Conservation (phyloP, 2,888 invertebrate genomes). For the Emmelina monodactyla region DNA sequence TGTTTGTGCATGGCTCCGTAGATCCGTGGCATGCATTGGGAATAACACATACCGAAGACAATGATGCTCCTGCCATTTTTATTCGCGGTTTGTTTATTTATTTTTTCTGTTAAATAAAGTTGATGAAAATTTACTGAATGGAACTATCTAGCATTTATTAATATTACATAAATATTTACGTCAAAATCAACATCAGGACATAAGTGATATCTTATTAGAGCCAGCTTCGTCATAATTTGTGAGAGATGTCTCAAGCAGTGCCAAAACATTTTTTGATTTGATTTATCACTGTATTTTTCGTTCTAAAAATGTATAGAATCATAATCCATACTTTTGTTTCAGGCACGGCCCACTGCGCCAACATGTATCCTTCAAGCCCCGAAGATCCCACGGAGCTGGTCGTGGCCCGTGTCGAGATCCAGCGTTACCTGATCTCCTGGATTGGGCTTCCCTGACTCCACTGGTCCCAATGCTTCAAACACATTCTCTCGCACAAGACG, state of each 20-base stretch:
- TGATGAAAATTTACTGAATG: slow-evolving; percentile 3
- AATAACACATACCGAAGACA: slow-evolving; percentile 64
- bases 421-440: slow-evolving; percentile 68
- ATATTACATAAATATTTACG: not conserved
- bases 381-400: slow-evolving; percentile 73
- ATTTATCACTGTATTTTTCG: too few species aligned
- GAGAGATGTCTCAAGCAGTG: too few species aligned
- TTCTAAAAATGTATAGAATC: too few species aligned
- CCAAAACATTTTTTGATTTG: too few species aligned
- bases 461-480: not conserved
- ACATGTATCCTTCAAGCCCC: slow-evolving; percentile 83
- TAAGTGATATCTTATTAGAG: too few species aligned
- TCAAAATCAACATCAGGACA: not conserved
- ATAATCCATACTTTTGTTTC: too few species aligned
- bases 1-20: slow-evolving; percentile 87
- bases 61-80: slow-evolving; percentile 72
- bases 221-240: too few species aligned
- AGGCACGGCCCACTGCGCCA: slow-evolving; percentile 96
- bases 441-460: slow-evolving; percentile 1
- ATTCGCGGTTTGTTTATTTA: too few species aligned
- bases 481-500: not conserved
- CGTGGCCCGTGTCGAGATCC: slow-evolving; percentile 72
- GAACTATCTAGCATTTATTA: not conserved
- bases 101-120: too few species aligned
- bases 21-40: slow-evolving; percentile 91